These are phyloP conservation scores for Scophthalmus maximus DNA, from an alignment of 2,113 vertebrate genomes.

Conservation along the genomic window DNA sequence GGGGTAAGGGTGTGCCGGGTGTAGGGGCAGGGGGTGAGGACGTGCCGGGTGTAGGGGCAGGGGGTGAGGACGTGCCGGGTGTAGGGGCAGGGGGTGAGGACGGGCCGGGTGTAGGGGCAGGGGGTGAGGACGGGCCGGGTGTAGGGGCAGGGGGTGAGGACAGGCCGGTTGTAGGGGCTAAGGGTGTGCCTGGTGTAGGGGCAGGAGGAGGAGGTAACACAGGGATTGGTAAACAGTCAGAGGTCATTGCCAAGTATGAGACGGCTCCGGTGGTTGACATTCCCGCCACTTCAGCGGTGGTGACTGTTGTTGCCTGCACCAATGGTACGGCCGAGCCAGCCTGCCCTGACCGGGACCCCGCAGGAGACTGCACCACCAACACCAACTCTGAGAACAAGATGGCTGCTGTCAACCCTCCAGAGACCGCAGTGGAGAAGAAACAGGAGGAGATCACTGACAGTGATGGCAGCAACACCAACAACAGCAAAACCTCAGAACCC, in stretches of 20 bases:
- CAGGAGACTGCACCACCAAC: constrained; percentile 29
- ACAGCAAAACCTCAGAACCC: constrained; percentile 84
- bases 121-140: no score
- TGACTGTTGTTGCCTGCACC: constrained; percentile 45
- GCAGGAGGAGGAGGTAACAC: constrained; percentile 10
- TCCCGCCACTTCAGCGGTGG: neutral
- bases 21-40: neutral
- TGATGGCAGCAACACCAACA: constrained; percentile 81
- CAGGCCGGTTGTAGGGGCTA: no score
- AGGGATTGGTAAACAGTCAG: constrained; percentile 7
- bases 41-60: no score
- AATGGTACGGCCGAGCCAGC: constrained; percentile 80
- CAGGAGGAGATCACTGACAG: constrained; percentile 83
- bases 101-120: no score
- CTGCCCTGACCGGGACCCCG: constrained; percentile 78
- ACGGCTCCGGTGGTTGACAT: constrained; percentile 14
- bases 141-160: no score
- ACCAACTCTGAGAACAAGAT: constrained; percentile 67
- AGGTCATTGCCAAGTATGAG: constrained; percentile 31
- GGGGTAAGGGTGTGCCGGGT: neutral
- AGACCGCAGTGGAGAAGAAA: constrained; percentile 73
- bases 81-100: no score
- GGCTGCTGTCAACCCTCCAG: constrained; percentile 57
- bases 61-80: no score
- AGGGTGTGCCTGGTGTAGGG: neutral